Evolutionary conservation across 1,140 invertebrate species (phyloP), one percentile per base, ranked within the genome.

Genomic region (Drosophila truncata): DNA sequence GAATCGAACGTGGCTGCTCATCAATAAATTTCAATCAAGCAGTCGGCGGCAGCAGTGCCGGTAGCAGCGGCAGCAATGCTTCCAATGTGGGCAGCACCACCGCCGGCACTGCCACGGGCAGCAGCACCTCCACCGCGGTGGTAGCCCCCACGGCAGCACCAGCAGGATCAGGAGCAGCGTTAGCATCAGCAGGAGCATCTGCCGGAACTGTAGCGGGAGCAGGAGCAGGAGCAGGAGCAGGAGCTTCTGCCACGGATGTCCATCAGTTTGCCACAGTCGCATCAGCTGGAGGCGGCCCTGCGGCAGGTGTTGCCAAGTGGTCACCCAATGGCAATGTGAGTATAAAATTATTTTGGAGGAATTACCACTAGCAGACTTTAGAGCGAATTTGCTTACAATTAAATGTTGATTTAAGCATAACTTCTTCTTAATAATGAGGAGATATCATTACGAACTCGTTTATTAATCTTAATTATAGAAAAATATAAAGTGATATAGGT

Each of bases 291-390:
- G 49, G 49, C 18, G 62, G 23, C 9, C 42, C 35, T 42, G 81
- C 49, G 33, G 58, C 54, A 49, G 83, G 80, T 55, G 65, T 82
- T 50, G 86, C 91, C 73, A 92, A 92, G 70, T 92, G 91, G 91
- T 92, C 91, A 72, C 91, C 91, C 67, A 92, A 92, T 73, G 72
- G 85, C 64, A 92, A 87, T 80, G 91, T 92, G 80, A 92, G 91
- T 92, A 91, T 59, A 18, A 27, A 58, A 58, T 20, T 16, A 23
- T 35, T 3, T 8, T 6, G 2, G 1, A 14, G 27, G 11, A 20
- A 14, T 33, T 8, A 4, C 0, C 18, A 13, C 18, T 16, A 33
- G 18, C 29, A 16, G 20, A 4, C n/a, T 31, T 52, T 31, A 13
- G 18, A 33, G 23, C 7, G 14, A 25, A 13, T 35, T 23, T 6